Evolutionary conservation across 2,797 vertebrate genomes (phyloP).

Genomic region (Clarias platycephalus): DNA sequence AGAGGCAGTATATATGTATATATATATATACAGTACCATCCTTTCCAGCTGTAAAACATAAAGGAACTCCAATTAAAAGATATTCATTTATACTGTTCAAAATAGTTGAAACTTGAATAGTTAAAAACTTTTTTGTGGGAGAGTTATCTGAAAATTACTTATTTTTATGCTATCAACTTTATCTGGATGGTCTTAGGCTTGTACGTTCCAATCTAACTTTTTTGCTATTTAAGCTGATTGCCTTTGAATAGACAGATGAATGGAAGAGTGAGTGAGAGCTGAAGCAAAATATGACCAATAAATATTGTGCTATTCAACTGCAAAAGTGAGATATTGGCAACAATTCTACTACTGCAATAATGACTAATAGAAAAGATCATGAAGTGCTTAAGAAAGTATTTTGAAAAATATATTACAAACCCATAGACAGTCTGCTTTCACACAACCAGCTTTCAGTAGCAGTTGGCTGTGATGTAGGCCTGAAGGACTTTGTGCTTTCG

Average conservation of each 20-base stretch:
- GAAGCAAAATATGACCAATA: slow-evolving; percentile 11
- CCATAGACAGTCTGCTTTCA: not conserved
- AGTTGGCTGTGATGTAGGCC: not conserved
- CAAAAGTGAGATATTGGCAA: not conserved
- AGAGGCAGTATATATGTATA: too few species aligned
- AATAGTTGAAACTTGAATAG: not conserved
- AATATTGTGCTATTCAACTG: slow-evolving; percentile 12
- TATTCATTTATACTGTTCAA: not conserved
- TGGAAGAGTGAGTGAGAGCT: slow-evolving; percentile 2
- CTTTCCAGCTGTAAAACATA: not conserved
- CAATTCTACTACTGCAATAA: slow-evolving; percentile 12
- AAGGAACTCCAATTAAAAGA: not conserved
- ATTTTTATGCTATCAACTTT: not conserved
- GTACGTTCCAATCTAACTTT: not conserved
- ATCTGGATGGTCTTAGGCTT: not conserved
- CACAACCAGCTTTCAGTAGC: not conserved
- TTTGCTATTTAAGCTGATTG: slow-evolving; percentile 6
- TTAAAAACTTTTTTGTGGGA: not conserved
- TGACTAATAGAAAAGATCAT: slow-evolving; percentile 14
- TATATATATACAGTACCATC: too few species aligned
- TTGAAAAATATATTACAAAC: slow-evolving; percentile 6
- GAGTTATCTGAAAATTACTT: not conserved
- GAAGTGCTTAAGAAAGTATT: slow-evolving; percentile 1
- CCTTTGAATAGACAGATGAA: slow-evolving; percentile 5
- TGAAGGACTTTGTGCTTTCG: not conserved